Evolutionary conservation across 2,113 vertebrate genomes (phyloP).

Genomic region (Antigone vipio): DNA sequence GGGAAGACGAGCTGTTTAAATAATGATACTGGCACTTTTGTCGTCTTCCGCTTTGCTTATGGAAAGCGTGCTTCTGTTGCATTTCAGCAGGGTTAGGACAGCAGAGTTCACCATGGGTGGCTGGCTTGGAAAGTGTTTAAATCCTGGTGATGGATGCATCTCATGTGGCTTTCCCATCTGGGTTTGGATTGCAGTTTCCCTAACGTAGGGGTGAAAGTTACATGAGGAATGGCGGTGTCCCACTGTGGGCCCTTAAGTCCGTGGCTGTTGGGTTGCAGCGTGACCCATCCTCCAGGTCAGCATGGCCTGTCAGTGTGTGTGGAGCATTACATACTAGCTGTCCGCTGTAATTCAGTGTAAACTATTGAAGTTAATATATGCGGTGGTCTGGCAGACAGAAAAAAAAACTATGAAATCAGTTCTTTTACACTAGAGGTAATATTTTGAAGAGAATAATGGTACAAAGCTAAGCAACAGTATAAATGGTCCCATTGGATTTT

Average conservation of each 20-base stretch:
- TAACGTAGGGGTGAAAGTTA: rapidly evolving
- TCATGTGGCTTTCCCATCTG: rapidly evolving
- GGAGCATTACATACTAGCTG: neutral
- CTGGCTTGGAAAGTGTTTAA: neutral
- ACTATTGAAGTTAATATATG: neutral
- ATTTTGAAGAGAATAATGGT: neutral
- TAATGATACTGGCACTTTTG: neutral
- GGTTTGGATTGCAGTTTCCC: neutral
- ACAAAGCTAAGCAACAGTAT: neutral
- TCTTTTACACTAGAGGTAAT: neutral
- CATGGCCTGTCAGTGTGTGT: rapidly evolving
- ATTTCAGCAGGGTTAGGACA: neutral
- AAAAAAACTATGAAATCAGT: rapidly evolving
- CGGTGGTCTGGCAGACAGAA: neutral
- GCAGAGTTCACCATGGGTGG: neutral
- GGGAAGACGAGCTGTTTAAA: neutral
- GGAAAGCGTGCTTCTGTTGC: rapidly evolving
- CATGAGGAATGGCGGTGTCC: too few species aligned
- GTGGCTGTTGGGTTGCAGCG: rapidly evolving
- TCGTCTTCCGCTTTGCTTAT: rapidly evolving
- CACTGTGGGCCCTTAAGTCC: rapidly evolving
- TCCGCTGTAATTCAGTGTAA: neutral
- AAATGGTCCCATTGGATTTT: neutral
- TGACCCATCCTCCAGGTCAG: neutral
- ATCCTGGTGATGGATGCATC: neutral